Conservation (phyloP, 2,797 vertebrate genomes). For the Hemitrygon akajei region DNA sequence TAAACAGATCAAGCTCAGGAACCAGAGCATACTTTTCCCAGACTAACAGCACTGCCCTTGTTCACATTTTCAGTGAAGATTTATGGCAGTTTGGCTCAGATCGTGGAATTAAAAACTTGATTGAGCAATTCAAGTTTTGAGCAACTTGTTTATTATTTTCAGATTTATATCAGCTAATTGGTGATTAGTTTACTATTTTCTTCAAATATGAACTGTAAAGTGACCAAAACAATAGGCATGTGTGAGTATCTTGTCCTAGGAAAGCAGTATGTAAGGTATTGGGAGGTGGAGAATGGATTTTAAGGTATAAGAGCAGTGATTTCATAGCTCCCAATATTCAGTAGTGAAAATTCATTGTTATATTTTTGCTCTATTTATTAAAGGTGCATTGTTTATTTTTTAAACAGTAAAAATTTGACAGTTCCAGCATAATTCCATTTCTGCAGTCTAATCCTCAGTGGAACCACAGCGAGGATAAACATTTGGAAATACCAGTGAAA, state of each 20-base stretch:
- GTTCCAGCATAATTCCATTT: neutral
- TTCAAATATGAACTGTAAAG: neutral
- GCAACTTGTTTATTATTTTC: neutral
- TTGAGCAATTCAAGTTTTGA: neutral
- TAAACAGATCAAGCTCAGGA: neutral
- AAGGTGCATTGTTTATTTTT: neutral
- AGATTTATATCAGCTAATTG: neutral
- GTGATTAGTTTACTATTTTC: neutral
- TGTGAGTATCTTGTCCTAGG: neutral
- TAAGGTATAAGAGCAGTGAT: neutral
- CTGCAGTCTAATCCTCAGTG: neutral
- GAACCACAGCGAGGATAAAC: neutral
- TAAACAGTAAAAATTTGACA: neutral
- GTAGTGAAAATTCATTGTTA: neutral
- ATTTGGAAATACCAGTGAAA: neutral
- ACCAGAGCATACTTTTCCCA: neutral
- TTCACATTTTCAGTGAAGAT: neutral
- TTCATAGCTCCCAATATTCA: neutral
- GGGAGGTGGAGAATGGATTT: neutral
- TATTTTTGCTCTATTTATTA: neutral
- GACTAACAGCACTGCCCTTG: neutral
- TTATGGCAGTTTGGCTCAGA: neutral
- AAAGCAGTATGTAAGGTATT: neutral
- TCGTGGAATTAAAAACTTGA: neutral
- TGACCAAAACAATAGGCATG: neutral